A percentile compares a stretch with the other conserved stretches of the same genome.
phyloP scores from a whole-genome alignment of 53 echinoderm and acorn worm genomes.

The Hippasteria phrygiana region DNA sequence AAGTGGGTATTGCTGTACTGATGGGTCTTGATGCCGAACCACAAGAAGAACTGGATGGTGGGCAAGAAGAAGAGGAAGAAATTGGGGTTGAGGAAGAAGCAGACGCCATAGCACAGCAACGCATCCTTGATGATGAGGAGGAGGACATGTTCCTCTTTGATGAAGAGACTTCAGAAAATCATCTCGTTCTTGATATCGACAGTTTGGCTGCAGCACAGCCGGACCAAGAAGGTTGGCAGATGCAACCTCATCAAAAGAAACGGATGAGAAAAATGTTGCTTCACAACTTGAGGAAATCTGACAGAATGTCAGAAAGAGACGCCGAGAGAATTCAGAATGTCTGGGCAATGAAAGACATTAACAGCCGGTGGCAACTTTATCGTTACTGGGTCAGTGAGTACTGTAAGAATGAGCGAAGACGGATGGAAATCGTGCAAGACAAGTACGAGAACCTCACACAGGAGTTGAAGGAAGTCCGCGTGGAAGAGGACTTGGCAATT shows the following conservation, averaged over 20 bases:
- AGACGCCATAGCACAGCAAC: slow-evolving; percentile 69
- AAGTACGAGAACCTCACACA: slow-evolving; percentile 70
- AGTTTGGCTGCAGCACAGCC: slow-evolving; percentile 24
- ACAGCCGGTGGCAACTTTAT: slow-evolving; percentile 81
- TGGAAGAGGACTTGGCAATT: slow-evolving; percentile 73
- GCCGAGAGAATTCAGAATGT: slow-evolving; percentile 64
- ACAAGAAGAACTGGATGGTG: slow-evolving; percentile 26
- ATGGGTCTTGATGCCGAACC: slow-evolving; percentile 37
- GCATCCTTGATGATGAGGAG: slow-evolving; percentile 71
- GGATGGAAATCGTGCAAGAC: slow-evolving; percentile 58
- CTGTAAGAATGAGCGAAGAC: slow-evolving; percentile 34
- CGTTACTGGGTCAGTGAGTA: slow-evolving; percentile 80
- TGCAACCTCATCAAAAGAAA: slow-evolving; percentile 26
- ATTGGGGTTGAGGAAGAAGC: slow-evolving; percentile 77
- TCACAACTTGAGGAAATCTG: slow-evolving; percentile 66
- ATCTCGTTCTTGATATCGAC: slow-evolving; percentile 45
- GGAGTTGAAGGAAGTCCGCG: slow-evolving; percentile 65
- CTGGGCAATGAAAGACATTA: slow-evolving; percentile 69
- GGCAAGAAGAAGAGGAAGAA: slow-evolving; percentile 64
- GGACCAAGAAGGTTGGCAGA: slow-evolving; percentile 63
- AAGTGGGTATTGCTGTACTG: slow-evolving; percentile 22
- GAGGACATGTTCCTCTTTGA: slow-evolving; percentile 49
- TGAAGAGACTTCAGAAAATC: slow-evolving; percentile 26
- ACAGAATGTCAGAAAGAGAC: slow-evolving; percentile 68
- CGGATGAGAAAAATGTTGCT: slow-evolving; percentile 61